Evolutionary conservation across 2,113 vertebrate species (phyloP).

Genomic region (Procavia capensis): DNA sequence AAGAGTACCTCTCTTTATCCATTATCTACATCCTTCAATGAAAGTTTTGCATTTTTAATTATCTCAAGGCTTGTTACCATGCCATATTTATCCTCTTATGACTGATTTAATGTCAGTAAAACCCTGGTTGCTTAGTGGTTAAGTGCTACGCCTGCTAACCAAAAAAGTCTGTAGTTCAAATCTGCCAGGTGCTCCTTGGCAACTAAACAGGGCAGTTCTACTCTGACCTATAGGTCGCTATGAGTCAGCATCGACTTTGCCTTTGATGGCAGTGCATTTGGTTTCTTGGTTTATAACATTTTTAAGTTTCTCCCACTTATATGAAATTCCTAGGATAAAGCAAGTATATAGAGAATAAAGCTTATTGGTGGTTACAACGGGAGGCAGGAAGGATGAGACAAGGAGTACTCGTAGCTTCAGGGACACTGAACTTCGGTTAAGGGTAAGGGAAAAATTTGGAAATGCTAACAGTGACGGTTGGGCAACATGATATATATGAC

Average conservation of each 20-base stretch:
- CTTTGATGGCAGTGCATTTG: too few species aligned
- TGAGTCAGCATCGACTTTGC: too few species aligned
- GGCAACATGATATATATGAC: background rate
- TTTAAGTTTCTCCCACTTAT: background rate
- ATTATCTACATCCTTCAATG: background rate
- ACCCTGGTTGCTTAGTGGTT: too few species aligned
- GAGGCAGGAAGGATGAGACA: background rate
- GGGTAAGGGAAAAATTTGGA: background rate
- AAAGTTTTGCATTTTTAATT: slow-evolving; percentile 40
- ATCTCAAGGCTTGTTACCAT: slow-evolving; percentile 27
- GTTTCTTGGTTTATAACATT: too few species aligned
- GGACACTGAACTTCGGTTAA: background rate
- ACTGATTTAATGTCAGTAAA: background rate
- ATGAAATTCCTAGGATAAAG: too few species aligned
- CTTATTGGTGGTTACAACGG: background rate
- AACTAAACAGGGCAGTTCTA: too few species aligned
- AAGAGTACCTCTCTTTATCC: background rate
- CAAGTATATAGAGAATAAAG: background rate
- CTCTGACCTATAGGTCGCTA: too few species aligned
- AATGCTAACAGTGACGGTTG: background rate
- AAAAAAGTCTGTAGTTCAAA: too few species aligned
- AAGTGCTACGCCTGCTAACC: too few species aligned
- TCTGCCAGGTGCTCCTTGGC: too few species aligned
- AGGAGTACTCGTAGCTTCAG: background rate
- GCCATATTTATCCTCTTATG: background rate